Percentiles rank a stretch among this genome's conserved stretches.
phyloP scores from a whole-genome alignment of 2,113 vertebrate species.

The Meriones unguiculatus region DNA sequence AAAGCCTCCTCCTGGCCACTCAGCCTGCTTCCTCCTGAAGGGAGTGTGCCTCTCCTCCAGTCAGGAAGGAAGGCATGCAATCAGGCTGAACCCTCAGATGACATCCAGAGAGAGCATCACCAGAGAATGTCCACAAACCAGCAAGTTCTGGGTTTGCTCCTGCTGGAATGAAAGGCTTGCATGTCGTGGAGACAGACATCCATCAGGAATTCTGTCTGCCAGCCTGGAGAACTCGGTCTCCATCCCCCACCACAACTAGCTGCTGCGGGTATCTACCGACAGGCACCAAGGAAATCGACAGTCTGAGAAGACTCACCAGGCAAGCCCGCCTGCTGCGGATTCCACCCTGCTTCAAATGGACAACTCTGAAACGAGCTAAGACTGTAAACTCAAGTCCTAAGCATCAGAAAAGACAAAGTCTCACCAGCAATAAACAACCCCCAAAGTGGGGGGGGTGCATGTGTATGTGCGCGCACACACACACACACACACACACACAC shows the following conservation, averaged over 20 bases:
- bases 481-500: not conserved
- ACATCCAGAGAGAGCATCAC: not conserved
- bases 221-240: not conserved
- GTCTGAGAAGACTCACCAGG: conserved; percentile 39
- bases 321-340: conserved; percentile 26
- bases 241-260: not conserved
- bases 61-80: not conserved
- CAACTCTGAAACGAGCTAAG: conserved; percentile 55
- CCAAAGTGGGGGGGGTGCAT: not conserved
- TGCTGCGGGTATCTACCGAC: not conserved
- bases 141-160: not conserved
- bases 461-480: no score
- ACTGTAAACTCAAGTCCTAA: not conserved
- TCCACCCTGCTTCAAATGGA: not conserved
- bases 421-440: not conserved
- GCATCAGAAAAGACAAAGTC: conserved; percentile 13
- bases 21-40: not conserved
- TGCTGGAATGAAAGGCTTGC: not conserved
- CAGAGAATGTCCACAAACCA: not conserved
- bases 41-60: not conserved
- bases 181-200: not conserved
- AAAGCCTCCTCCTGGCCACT: not conserved
- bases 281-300: conserved; percentile 11
- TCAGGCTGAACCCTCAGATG: not conserved
- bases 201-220: not conserved